These are phyloP conservation scores for Synanthedon tipuliformis DNA, from an alignment of 2,888 invertebrate genomes.

Conservation along the genomic window DNA sequence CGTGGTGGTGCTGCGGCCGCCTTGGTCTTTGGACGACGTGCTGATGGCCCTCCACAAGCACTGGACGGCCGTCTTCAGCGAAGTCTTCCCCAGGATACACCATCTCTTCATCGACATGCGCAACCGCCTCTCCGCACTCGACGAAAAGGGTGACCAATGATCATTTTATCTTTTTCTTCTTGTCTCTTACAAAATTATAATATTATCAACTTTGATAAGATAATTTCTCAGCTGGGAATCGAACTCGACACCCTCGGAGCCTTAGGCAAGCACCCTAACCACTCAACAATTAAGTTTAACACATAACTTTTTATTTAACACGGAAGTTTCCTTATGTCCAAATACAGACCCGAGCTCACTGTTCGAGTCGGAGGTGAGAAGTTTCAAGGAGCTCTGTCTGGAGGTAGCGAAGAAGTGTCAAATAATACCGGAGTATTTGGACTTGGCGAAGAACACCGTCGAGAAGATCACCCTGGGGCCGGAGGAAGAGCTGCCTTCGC, in stretches of 20 bases:
- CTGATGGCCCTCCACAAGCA: constrained; percentile 68
- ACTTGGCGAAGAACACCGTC: constrained; percentile 46
- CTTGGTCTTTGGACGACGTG: constrained; percentile 67
- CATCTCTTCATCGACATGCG: constrained; percentile 43
- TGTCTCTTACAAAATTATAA: too few relatives aligned
- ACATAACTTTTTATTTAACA: too few relatives aligned
- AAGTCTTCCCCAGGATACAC: constrained; percentile 58
- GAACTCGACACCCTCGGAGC: too few relatives aligned
- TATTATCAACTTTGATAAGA: too few relatives aligned
- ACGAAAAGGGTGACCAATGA: constrained; percentile 43
- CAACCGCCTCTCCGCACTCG: constrained; percentile 25
- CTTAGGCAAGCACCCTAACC: too few relatives aligned
- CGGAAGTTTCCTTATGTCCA: too few relatives aligned
- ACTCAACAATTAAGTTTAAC: too few relatives aligned
- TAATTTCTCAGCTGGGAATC: too few relatives aligned
- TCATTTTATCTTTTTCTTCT: not conserved
- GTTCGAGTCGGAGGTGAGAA: constrained; percentile 38
- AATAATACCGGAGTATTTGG: constrained; percentile 62
- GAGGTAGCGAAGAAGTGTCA: constrained; percentile 52
- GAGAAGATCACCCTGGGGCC: constrained; percentile 25
- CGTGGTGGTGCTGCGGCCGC: constrained; percentile 64
- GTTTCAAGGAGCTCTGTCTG: constrained; percentile 48
- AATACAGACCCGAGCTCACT: constrained; percentile 39
- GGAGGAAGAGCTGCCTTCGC: constrained; percentile 6
- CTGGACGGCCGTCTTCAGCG: constrained; percentile 71